Evolutionary conservation across 2,888 invertebrate species (phyloP), one percentile per base, ranked within the genome.

Genomic region (Micoletzkya japonica): DNA sequence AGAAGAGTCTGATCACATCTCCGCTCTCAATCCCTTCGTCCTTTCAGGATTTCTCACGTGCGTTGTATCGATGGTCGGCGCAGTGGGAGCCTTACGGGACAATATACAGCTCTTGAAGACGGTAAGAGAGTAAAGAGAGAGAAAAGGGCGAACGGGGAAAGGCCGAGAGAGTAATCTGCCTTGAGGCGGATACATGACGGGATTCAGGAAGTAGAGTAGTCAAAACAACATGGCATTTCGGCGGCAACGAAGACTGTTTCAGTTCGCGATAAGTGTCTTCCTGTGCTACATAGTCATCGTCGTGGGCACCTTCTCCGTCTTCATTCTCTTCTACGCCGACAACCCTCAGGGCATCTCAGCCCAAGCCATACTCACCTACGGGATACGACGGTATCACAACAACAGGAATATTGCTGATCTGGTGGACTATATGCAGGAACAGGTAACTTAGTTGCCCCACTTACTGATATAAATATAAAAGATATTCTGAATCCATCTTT

Each of bases 271-370:
- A n/a, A 75, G 74, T 63, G 77, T 85, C 52, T 85, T 85, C 74
- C 72, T 82, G 50, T 77, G 75, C 57, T 85, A 85, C 72, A 78
- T 85, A 52, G 71, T 78, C 37, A 73, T 85, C 71, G 84, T 85
- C 24, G 72, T 82, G 37, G 66, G 72, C 17, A 81, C 84, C 2
- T 81, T 85, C 72, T 69, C 79, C 34, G 58, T 83, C 26, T 85
- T 85, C 73, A 74, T 85, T 37, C 77, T 85, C 49, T 85, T 85
- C 73, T 85, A 84, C 70, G 78, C 85, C 61, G 84, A 85, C 70
- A 80, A 67, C 32, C 34, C 64, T 2, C 70, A 72, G 59, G 81
- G 81, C 61, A 71, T 86, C 59, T 83, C 83, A 30, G 82, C 83
- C 17, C 80, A 84, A 63, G 77, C 75, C 30, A 66, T 85, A n/a